Evolutionary conservation across 2,797 vertebrate genomes (phyloP).

Genomic region (Bradypodion pumilum): DNA sequence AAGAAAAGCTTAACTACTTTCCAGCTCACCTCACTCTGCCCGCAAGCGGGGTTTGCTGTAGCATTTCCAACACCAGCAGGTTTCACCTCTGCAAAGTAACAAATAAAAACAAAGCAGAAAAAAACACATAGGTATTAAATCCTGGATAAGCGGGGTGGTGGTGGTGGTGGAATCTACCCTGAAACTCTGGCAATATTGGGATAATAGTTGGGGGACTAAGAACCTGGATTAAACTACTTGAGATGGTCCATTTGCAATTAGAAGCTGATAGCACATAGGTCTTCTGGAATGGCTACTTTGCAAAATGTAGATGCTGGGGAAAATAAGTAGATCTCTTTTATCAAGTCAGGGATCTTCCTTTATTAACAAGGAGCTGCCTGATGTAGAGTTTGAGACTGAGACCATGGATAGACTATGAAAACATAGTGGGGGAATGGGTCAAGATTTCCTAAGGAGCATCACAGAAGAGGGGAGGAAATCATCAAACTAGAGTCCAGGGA

Average conservation of each 20-base stretch:
- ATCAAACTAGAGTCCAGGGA: not conserved
- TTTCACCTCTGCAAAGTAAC: conserved; percentile 49
- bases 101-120: too few relatives aligned
- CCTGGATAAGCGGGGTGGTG: not conserved
- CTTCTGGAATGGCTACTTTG: too few relatives aligned
- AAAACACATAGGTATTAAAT: not conserved
- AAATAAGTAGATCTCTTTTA: too few relatives aligned
- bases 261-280: too few relatives aligned
- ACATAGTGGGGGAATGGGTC: not conserved
- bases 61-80: not conserved
- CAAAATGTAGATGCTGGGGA: too few relatives aligned
- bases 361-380: too few relatives aligned
- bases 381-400: not conserved
- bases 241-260: too few relatives aligned
- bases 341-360: too few relatives aligned
- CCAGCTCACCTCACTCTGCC: conserved; percentile 57
- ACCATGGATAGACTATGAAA: not conserved
- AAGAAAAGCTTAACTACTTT: not conserved
- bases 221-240: too few relatives aligned
- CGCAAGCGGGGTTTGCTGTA: not conserved
- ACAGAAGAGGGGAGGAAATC: not conserved
- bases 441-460: not conserved
- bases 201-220: not conserved
- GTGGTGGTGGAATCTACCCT: not conserved
- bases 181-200: not conserved